These are phyloP conservation scores for Manacus vitellinus DNA, from an alignment of 2,113 vertebrate species.

Conservation along the genomic window DNA sequence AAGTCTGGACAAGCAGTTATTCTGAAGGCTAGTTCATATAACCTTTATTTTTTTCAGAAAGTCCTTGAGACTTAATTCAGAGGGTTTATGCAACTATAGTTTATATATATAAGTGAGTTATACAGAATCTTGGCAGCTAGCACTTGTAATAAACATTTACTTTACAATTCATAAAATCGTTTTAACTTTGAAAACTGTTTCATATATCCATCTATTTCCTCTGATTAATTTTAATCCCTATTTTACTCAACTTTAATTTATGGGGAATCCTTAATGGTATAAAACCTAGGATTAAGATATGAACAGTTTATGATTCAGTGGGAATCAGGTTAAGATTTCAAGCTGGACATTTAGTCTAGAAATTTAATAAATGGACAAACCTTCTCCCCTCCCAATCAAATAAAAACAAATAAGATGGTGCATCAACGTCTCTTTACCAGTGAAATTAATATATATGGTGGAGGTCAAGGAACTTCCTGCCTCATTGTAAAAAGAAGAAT, in stretches of 20 bases:
- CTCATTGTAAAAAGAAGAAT: neutral
- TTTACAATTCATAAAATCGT: constrained; percentile 55
- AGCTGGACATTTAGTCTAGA: neutral
- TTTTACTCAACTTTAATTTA: constrained; percentile 33
- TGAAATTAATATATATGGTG: neutral
- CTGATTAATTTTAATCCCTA: constrained; percentile 55
- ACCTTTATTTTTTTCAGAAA: constrained; percentile 77
- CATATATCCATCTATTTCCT: constrained; percentile 49
- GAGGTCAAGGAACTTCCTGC: neutral
- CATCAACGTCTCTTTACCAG: neutral
- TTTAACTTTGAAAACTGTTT: constrained; percentile 60
- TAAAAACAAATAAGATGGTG: neutral
- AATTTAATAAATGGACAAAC: neutral
- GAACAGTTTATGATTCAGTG: neutral
- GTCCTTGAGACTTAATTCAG: constrained; percentile 73
- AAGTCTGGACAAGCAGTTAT: constrained; percentile 69
- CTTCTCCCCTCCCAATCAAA: neutral
- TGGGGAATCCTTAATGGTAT: neutral
- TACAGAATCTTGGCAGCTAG: constrained; percentile 62
- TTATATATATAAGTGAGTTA: constrained; percentile 59
- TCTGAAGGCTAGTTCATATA: constrained; percentile 66
- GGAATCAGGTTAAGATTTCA: neutral
- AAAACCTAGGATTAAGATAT: neutral
- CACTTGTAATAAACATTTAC: constrained; percentile 69
- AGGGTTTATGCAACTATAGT: constrained; percentile 41